Percentiles rank a stretch among this genome's conserved stretches.
Conservation (phyloP, 1,140 invertebrate species). For the Aphaenogaster floridana region DNA sequence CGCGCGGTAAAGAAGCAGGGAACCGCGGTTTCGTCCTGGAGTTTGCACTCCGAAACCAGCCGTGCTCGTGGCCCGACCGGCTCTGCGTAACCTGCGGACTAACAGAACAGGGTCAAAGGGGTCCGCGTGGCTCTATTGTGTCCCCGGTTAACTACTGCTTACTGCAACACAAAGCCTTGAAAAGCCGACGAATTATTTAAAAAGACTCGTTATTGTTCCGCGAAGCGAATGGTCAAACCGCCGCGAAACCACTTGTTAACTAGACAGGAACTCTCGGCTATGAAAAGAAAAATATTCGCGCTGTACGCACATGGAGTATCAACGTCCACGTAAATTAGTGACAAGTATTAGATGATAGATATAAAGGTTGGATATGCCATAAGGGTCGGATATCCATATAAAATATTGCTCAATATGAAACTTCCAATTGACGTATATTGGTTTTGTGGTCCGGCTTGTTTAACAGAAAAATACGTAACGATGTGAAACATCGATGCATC, state of each 20-base stretch:
- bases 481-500: constrained; percentile 17
- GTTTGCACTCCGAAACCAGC: constrained; percentile 55
- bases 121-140: constrained; percentile 62
- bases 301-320: background rate
- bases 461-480: constrained; percentile 36
- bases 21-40: constrained; percentile 1
- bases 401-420: constrained; percentile 9
- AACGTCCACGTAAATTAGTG: background rate
- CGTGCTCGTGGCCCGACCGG: constrained; percentile 13
- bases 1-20: constrained; percentile 2
- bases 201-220: constrained; percentile 73
- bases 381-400: background rate
- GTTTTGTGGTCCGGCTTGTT: constrained; percentile 33
- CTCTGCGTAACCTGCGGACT: constrained; percentile 9
- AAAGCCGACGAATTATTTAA: constrained; percentile 77
- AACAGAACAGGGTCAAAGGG: constrained; percentile 39
- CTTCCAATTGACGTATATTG: constrained; percentile 26
- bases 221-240: constrained; percentile 55
- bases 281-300: constrained; percentile 15
- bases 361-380: background rate
- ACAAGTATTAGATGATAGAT: background rate
- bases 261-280: background rate
- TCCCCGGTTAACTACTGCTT: constrained; percentile 75
- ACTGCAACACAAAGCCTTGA: constrained; percentile 68
- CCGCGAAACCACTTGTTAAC: constrained; percentile 39